Evolutionary conservation across 2,113 vertebrate genomes (phyloP), one percentile per base, ranked within the genome.

Genomic region (Cnemophilus loriae): DNA sequence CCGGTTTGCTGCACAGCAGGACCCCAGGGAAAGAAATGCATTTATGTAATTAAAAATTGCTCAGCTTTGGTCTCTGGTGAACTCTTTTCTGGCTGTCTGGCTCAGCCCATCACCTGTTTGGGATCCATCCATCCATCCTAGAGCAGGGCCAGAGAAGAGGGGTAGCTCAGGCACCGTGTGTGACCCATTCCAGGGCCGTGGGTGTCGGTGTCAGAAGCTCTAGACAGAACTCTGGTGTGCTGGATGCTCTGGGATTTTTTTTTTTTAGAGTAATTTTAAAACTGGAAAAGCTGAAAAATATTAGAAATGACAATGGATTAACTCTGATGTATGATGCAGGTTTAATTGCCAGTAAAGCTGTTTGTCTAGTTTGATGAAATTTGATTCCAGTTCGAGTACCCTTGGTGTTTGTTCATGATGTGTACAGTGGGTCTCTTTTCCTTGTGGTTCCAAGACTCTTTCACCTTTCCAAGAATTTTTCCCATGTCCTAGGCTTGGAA

Each of bases 111-210:
- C 50, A 16, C 55, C 49, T 67, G 0, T 42, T 35, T 60, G 44
- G 76, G 74, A 26, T 20, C 8, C 21, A 28, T 41, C 64, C 47
- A 10, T 19, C 2, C 28, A 16, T 37, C 1, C 2, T 13, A 22
- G 52, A 13, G 28, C 13, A 67, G 61, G 32, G 32, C 19, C 30
- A 75, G 75, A 20, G 42, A 55, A 37, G 41, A 44, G 47, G 22
- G 49, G 13, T 4, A 61, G 41, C 42, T 78, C 50, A 41, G 46
- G 37, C 14, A 52, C n/a, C 0, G 0, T 19, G 7, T 4, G 4
- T 22, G 33, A 17, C 53, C 65, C 42, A 15, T 50, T 77, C 5
- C 1, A 5, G n/a, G 50, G 39, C n/a, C 84, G 59, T 27, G 55
- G 41, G 32, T 52, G 39, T 8, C 37, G 27, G 16, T 69, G 61